Base-by-base conservation (phyloP, 2,888 invertebrate species). In the Athetis lepigone region DNA sequence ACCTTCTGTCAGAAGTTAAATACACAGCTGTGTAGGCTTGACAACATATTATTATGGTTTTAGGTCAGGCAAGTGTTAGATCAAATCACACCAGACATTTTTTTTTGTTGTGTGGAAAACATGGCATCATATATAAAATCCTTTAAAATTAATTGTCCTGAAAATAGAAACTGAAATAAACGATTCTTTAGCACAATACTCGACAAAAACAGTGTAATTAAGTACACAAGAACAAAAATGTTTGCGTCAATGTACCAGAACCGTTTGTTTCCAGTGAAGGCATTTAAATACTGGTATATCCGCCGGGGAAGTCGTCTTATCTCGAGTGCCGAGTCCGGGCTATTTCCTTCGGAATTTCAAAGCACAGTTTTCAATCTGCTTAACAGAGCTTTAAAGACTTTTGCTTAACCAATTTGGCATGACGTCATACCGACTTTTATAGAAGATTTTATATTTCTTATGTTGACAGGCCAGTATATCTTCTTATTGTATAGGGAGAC, bases 281-380 rank as follows among this genome's bases (percentile, higher is more conserved):
- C 70, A 61, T 66, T 66, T 72, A 79, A 77, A 77, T 71, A 66
- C 59, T 57, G 67, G 40, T 51, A 39, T 64, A 72, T 77, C 64
- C 70, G 69, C 27, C 27, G 42, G 51, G 55, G 66, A 75, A 79
- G 70, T 72, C 62, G 56, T 73, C 80, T 75, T 55, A 58, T 45
- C 58, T 55, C 43, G 59, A 70, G 36, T 47, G 52, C 69, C 33
- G 55, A 52, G 62, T 39, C 49, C 21, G 39, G 43, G 62, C 62
- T 66, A 69, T 75, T 78, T 76, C 71, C 66, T 64, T 46, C 42
- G 37, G 54, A 58, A 69, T 77, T 70, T 60, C 51, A 57, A 75
- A 77, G 69, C 60, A 69, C 71, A 62, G 61, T 79, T 75, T 76
- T 80, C 69, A 81, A 80, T 77, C 64, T 68, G 52, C 50, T 69